Base-by-base conservation (phyloP, 2,113 vertebrate genomes). In the Pimephales promelas region DNA sequence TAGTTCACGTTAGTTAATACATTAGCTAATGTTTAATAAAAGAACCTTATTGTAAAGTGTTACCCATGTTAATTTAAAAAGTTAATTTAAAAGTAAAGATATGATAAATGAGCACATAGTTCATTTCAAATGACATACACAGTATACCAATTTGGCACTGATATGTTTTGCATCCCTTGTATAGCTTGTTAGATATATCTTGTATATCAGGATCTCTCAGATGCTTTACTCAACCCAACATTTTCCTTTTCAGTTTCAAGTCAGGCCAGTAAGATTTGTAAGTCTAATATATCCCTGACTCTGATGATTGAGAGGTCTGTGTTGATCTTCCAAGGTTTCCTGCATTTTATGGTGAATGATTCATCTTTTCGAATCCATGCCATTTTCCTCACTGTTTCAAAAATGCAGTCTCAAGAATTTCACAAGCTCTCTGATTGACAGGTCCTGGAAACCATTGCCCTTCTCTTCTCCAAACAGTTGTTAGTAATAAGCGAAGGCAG, bases 391-490 rank as follows among this genome's bases (percentile, higher is more conserved):
- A 31, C 40, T 9, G 56, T 61, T 75, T 16, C 28, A 66, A 64
- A 62, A 83, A 83, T 26, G 57, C 28, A 66, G 28, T 1, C 22
- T 40, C 36, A 9, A 40, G 9, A 10, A 64, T 76, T 83, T 83
- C 45, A 76, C 72, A 76, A 83, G 28, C 59, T 36, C 57, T 82
- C 34, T 59, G 70, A 83, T 24, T 75, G 81, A 83, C 31, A 77
- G 47, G n/a, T 28, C 14, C 61, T 78, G 57, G 45, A 66, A 16
- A 79, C 5, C 43, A 28, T 2, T 83, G 57, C 57, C 22, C 28
- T 24, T 36, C 13, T 9, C 57, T 43, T 49, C n/a, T 56, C 26
- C 73, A 78, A 56, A 83, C 72, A 83, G 82, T 75, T 78, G 61
- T 59, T 49, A 77, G 31, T 54, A 40, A 68, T 70, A 64, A 79